These are phyloP conservation scores for Scolopax mira DNA, from an alignment of 2,113 vertebrate genomes.

Conservation along the genomic window DNA sequence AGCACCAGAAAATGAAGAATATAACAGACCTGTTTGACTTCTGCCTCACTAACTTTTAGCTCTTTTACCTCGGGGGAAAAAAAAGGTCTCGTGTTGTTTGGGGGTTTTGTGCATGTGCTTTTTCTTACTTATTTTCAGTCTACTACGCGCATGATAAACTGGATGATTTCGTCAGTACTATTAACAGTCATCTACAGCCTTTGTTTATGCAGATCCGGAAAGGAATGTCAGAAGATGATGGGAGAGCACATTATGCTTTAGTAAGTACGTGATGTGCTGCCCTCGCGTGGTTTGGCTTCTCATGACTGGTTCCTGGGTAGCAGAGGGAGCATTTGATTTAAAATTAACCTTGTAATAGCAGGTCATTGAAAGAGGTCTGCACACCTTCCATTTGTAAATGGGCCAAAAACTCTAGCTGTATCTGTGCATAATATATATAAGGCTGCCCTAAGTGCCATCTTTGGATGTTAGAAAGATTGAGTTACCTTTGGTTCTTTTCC, in stretches of 20 bases:
- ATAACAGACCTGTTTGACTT: background rate
- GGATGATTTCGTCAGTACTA: constrained; percentile 85
- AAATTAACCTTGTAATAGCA: background rate
- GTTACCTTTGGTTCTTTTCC: background rate
- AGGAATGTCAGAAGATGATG: constrained; percentile 82
- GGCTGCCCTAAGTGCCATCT: background rate
- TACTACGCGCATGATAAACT: constrained; percentile 75
- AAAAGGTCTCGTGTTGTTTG: background rate
- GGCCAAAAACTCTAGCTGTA: background rate
- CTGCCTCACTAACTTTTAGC: background rate
- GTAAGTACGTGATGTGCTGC: constrained; percentile 69
- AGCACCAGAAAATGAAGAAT: background rate
- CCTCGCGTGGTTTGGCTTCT: background rate
- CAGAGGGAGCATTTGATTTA: background rate
- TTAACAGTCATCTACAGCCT: constrained; percentile 87
- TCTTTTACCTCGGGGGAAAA: background rate
- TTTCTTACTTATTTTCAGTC: constrained; percentile 63
- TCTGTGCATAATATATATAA: background rate
- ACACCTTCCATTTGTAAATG: background rate
- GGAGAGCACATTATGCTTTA: constrained; percentile 83
- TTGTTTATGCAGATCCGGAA: constrained; percentile 92
- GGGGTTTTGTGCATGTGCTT: background rate
- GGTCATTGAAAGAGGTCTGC: background rate
- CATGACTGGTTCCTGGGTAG: background rate
- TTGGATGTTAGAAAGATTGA: background rate